Evolutionary conservation across 2,888 invertebrate genomes (phyloP), one percentile per base, ranked within the genome.

Genomic region (Schrankia costaestrigalis): DNA sequence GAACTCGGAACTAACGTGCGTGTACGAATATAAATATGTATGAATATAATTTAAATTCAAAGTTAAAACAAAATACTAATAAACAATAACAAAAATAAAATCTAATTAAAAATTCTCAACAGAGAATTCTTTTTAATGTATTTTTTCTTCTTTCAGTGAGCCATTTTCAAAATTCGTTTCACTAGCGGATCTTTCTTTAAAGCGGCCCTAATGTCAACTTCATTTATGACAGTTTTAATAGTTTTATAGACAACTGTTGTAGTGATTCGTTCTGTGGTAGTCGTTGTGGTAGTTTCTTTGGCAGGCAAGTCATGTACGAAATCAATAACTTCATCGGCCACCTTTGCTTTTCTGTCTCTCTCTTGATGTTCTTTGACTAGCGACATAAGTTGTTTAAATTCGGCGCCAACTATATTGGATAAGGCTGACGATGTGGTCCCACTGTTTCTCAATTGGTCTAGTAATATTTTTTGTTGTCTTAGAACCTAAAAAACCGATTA

Each of bases 121-220:
- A 2, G n/a, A 11, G 7, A 23, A 11, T 23, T 23, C 3, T 8
- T 6, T 11, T 23, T 11, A 1, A 67, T 27, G 44, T 77, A 80
- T 0, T 56, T 42, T 0, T 53, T 21, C 10, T 61, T 52, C n/a
- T 71, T 78, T 5, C 31, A 52, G 1, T 45, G 56, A 0, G 72
- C 71, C 46, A 80, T 63, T 22, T 69, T 61, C 17, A 83, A 41
- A 11, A 84, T 70, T 15, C 81, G 68, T 15, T 54, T 62, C 0
- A 84, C 70, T 0, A 56, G 57, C 0, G 80, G 80, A 33, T 83
- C 72, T 0, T 50, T 59, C 18, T 49, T 65, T 9, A 84, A 42
- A 0, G 72, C 75, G 0, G 48, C 25, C 12, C 62, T 62, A 0
- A 83, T 46, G 34, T 67, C 65, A 0, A 60, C 63, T 35, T 80